phyloP scores from a whole-genome alignment of 1,140 invertebrate species.

The Ptiloglossa arizonensis region DNA sequence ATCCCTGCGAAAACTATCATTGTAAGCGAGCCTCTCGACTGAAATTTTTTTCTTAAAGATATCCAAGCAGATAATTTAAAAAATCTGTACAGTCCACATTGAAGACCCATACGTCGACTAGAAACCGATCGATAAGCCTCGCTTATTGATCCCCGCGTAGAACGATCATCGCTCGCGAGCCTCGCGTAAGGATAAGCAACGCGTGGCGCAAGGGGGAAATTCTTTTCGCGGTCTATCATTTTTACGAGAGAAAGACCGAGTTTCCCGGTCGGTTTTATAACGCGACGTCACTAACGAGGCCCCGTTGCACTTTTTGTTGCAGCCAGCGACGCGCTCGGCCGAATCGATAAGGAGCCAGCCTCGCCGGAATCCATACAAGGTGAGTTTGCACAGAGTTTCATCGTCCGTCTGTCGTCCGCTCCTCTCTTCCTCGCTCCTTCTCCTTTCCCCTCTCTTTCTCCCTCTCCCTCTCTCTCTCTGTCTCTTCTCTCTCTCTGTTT shows the following conservation, averaged over 20 bases:
- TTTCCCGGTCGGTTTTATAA: conserved; percentile 56
- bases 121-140: no score
- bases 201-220: neutral
- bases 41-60: no score
- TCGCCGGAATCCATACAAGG: conserved; percentile 80
- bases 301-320: conserved; percentile 74
- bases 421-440: conserved; percentile 11
- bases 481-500: neutral
- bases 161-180: neutral
- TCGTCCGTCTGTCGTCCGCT: conserved; percentile 48
- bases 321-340: conserved; percentile 79
- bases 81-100: no score
- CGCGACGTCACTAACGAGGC: conserved; percentile 61
- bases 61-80: no score
- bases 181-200: no score
- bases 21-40: no score
- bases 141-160: no score
- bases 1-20: no score
- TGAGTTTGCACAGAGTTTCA: conserved; percentile 69
- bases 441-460: neutral
- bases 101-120: no score
- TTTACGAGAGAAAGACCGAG: conserved; percentile 50
- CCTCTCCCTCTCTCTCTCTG: neutral
- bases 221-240: conserved; percentile 37
- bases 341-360: conserved; percentile 78